These are phyloP conservation scores for Branchinecta lindahli DNA, from an alignment of 1,140 invertebrate genomes.

Conservation along the genomic window DNA sequence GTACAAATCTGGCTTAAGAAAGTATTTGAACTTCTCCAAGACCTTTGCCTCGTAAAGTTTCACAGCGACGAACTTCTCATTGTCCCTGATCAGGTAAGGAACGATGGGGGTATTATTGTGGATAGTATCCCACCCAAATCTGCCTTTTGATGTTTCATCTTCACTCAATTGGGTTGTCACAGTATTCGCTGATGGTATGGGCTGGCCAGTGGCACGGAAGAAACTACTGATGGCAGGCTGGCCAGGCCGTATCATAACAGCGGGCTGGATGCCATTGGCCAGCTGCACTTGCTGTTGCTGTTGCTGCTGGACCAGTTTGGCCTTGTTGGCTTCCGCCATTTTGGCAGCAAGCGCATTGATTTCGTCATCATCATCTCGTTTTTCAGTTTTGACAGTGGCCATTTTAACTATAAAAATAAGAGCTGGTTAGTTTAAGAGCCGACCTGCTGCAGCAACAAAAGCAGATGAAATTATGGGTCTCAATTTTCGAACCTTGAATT, in stretches of 20 bases:
- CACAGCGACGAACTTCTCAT: constrained; percentile 75
- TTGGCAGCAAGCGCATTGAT: constrained; percentile 66
- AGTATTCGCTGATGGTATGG: not conserved
- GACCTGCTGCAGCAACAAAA: no score
- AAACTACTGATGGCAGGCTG: constrained; percentile 42
- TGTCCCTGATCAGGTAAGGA: constrained; percentile 66
- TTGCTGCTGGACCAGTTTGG: constrained; percentile 38
- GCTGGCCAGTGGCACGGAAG: constrained; percentile 25
- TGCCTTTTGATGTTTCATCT: constrained; percentile 60
- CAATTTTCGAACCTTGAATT: no score
- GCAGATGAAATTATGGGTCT: no score
- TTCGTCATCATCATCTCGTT: constrained; percentile 54
- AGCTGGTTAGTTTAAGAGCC: not conserved
- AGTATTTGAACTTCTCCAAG: constrained; percentile 47
- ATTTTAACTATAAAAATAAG: not conserved
- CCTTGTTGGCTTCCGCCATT: constrained; percentile 67
- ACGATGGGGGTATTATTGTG: constrained; percentile 26
- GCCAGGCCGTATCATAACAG: constrained; percentile 27
- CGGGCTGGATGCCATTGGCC: constrained; percentile 11
- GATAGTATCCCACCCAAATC: constrained; percentile 67
- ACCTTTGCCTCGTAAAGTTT: constrained; percentile 63
- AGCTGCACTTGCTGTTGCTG: constrained; percentile 32
- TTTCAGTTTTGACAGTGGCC: constrained; percentile 53
- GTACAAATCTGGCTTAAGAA: constrained; percentile 65
- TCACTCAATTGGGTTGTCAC: constrained; percentile 38